Base-by-base conservation (phyloP, 2,888 invertebrate genomes). In the Andrena dorsata region DNA sequence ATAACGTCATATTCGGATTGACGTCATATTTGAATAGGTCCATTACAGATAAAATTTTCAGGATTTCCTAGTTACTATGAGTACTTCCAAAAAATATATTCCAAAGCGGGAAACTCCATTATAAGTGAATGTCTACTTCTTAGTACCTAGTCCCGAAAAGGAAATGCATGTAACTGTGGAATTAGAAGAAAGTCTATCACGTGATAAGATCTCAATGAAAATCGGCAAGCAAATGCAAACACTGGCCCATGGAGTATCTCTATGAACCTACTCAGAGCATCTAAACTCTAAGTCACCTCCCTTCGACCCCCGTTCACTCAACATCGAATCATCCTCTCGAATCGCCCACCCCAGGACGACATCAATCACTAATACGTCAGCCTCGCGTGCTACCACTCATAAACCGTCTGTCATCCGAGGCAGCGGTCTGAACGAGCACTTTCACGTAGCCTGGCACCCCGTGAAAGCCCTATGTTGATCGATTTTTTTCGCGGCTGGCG, bases 401-500 rank as follows among this genome's bases (percentile, higher is more conserved):
- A 23, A 74, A 53, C n/a, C 20, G 20, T 30, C 47, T 26, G 30
- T 47, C 47, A 6, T 28, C 49, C 30, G 26, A 2, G 13, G 41
- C 10, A 26, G 30, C 47, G 16, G 26, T 20, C 51, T 5, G 0
- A 47, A 51, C 70, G 30, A 60, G 2, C 32, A n/a, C 20, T 35
- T 61, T 49, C 13, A 35, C 10, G 51, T 16, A 64, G 65, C 41
- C 16, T 68, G 51, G 56, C 64, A 16, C 28, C 26, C 53, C 65
- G 70, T 73, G 41, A 72, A 68, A 72, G 61, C 51, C 64, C 71
- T 58, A 61, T 76, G 76, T 64, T 73, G 84, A 84, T 86, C 84
- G 86, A 80, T 83, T 82, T 74, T 82, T 72, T 73, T 68, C 60
- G 41, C 81, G 71, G 65, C 80, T 88, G 85, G 88, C 89, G 75